Base-by-base conservation (phyloP, 1,140 invertebrate genomes). In the Stegodyphus mimosarum region DNA sequence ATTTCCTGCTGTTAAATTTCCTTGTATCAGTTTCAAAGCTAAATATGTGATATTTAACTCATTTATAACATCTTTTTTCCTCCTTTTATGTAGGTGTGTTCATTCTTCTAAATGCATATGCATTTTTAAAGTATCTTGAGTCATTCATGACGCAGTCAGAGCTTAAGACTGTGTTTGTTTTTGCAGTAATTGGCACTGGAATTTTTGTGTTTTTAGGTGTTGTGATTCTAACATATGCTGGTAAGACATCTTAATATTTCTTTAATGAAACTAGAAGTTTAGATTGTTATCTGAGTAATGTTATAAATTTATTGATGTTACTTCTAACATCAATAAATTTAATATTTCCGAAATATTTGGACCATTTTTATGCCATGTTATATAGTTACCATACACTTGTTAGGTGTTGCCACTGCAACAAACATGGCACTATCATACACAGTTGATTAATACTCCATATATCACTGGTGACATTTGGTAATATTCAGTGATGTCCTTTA, bases 91-190 rank as follows among this genome's bases (percentile, higher is more conserved):
- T 90, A 95, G 97, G 98, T 90, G 97, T 99, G 6, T 99, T 99
- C 92, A 96, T 95, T 15, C 91, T 99, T 11, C 89, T 99, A 10
- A 95, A 99, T 91, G 96, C 97, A 5, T 93, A 97, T 76, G 97
- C 95, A 48, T 92, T 94, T 63, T 90, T 99, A 64, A 96, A 96
- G 88, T 98, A 99, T 89, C 90, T 99, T 48, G 96, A 98, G 91
- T 94, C 94, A 87, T 93, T 96, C 88, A 92, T 98, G 88, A 95
- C 96, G 6, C 96, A 96, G 89, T 93, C 96, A 5, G 97, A 99
- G 89, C 97, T 99, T 91, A 95, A 96, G 87, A 95, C 96, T 89
- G 93, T 99, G 84, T 96, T 98, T 87, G 92, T 96, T 52, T 91
- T 95, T 69, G 95, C 96, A 64, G 94, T 95, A 11, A 89, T 95